Evolutionary conservation across 2,888 invertebrate genomes (phyloP).

Genomic region (Drosophila nigricruria): DNA sequence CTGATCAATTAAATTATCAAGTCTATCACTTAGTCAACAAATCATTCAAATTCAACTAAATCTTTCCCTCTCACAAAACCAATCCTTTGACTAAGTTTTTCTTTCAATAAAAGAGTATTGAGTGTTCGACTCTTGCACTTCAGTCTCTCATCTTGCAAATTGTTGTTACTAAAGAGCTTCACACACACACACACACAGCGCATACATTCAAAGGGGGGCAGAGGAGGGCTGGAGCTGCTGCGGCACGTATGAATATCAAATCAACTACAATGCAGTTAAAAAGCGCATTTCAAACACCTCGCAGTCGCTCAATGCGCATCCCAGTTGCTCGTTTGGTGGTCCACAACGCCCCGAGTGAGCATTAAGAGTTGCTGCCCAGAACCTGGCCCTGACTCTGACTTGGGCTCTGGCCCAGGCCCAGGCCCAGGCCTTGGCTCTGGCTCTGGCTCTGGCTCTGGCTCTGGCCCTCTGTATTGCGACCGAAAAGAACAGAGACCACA

Average conservation of each 20-base stretch:
- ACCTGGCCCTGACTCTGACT: conserved; percentile 17
- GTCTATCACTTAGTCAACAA: background rate
- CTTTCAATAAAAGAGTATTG: conserved; percentile 19
- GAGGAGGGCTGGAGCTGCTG: conserved; percentile 8
- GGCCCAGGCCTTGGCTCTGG: conserved; percentile 20
- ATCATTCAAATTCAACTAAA: background rate
- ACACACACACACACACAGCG: conserved; percentile 15
- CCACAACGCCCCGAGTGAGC: conserved; percentile 70
- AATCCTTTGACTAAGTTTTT: background rate
- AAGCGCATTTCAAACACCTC: conserved; percentile 76
- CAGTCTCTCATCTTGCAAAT: conserved; percentile 21
- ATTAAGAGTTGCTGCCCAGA: conserved; percentile 57
- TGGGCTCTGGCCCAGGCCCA: conserved; percentile 11
- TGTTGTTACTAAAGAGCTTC: conserved; percentile 32
- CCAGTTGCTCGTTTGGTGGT: conserved; percentile 72
- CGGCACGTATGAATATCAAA: conserved; percentile 72
- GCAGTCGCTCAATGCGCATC: conserved; percentile 37
- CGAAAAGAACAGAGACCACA: conserved; percentile 50
- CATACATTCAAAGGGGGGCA: background rate
- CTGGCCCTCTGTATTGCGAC: conserved; percentile 16
- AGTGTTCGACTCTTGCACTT: background rate
- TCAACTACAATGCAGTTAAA: conserved; percentile 79
- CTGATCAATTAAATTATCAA: too few species aligned
- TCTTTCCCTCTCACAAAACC: background rate
- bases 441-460: conserved; percentile 20